Base-by-base conservation (phyloP, 2,888 invertebrate genomes). In the Ectemnius continuus region DNA sequence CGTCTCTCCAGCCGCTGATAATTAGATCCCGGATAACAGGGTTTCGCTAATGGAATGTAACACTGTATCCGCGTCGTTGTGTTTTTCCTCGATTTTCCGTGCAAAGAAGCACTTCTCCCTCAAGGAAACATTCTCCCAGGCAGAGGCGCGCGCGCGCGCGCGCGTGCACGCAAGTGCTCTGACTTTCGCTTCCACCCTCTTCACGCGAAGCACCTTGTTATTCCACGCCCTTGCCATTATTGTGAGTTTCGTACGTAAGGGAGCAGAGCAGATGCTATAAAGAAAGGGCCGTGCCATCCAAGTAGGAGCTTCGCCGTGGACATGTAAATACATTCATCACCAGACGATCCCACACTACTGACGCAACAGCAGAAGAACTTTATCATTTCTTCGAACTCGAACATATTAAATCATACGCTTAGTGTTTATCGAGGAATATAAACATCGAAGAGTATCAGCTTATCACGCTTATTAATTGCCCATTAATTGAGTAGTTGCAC, bases 31-130 rank as follows among this genome's bases (percentile, higher is more conserved):
- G 76, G 73, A 47, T 78, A 79, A 72, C 76, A 79, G 81, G 76
- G 81, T 83, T 81, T 79, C 76, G 74, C 79, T 83, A 81, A 82
- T 81, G 82, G 78, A 81, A 83, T 75, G 72, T 76, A 80, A 82
- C 75, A 76, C 74, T 80, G 62, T 67, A 72, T 60, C 23, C 60
- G 60, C 46, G 72, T 61, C 71, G 60, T 70, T 73, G 18, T 70
- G 67, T 81, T 76, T 76, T 74, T 81, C 69, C 73, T 58, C 67
- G 71, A 73, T 78, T 78, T 81, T 78, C 70, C 68, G 57, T 36
- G 59, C 48, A 61, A 23, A 67, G 67, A 81, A 68, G 62, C 56
- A 58, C 48, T 67, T 28, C 61, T 52, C 70, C 66, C 46, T 64
- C 45, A 28, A 52, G n/a, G 47, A 46, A 63, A 70, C 52, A 52